Conservation (phyloP, 2,113 vertebrate species). For the Recurvirostra avosetta region DNA sequence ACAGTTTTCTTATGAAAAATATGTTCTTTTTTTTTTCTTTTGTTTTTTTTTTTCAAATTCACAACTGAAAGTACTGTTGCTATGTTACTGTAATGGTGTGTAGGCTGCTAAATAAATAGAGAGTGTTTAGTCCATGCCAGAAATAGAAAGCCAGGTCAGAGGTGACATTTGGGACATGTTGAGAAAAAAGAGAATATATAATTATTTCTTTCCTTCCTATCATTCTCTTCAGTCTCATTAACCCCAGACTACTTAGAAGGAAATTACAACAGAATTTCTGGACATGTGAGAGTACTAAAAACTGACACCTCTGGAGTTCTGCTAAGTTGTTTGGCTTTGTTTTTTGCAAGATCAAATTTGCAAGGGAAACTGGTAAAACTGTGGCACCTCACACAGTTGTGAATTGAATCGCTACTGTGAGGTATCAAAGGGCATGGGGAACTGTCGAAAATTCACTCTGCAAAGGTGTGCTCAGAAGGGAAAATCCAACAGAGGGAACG, state of each 20-base stretch:
- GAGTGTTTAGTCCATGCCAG: slow-evolving; percentile 53
- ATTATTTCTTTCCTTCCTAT: slow-evolving; percentile 62
- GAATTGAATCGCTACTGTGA: neutral
- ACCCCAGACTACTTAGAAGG: slow-evolving; percentile 7
- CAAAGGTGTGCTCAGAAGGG: neutral
- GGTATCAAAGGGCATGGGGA: neutral
- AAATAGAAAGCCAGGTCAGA: slow-evolving; percentile 68
- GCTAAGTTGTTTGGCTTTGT: neutral
- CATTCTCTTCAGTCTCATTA: slow-evolving; percentile 37
- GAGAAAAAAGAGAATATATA: slow-evolving; percentile 12
- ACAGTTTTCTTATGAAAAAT: slow-evolving; percentile 15
- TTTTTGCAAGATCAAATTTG: neutral
- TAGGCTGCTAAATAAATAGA: slow-evolving; percentile 70
- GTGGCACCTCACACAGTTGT: neutral
- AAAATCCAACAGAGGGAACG: neutral
- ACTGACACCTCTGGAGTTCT: neutral
- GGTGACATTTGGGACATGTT: slow-evolving; percentile 62
- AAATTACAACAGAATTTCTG: slow-evolving; percentile 26
- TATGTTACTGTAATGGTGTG: slow-evolving; percentile 64
- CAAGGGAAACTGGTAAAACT: neutral
- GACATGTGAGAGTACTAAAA: neutral
- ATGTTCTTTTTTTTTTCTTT: neutral
- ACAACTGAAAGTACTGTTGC: slow-evolving; percentile 64
- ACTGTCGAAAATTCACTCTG: neutral
- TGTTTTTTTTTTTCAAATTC: neutral